Conservation (phyloP, 2,888 invertebrate species). For the Chymomyza procnemis region DNA sequence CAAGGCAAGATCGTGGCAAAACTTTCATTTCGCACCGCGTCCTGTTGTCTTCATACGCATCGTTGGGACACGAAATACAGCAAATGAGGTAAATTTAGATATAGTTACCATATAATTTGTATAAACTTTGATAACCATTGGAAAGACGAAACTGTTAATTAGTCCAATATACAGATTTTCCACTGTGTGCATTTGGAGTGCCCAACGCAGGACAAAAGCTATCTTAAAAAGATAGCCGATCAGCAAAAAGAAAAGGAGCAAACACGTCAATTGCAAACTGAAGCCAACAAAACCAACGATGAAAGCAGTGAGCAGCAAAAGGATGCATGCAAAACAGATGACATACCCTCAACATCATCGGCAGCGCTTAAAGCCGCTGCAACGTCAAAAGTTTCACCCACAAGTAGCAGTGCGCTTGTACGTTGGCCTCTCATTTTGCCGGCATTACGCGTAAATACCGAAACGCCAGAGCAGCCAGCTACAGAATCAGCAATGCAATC, state of each 20-base stretch:
- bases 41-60: conserved; percentile 96
- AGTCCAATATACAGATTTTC: conserved; percentile 85
- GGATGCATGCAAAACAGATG: conserved; percentile 19
- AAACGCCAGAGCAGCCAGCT: background rate
- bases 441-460: background rate
- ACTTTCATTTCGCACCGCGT: conserved; percentile 88
- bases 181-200: conserved; percentile 99
- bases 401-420: background rate
- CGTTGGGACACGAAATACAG: conserved; percentile 97
- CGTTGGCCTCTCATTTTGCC: conserved; percentile 21
- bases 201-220: conserved; percentile 83
- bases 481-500: background rate
- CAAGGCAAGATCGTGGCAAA: conserved; percentile 95
- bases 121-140: background rate
- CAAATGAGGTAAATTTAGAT: conserved; percentile 88
- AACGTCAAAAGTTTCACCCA: conserved; percentile 6
- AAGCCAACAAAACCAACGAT: background rate
- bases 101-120: background rate
- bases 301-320: background rate
- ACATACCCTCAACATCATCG: conserved; percentile 44
- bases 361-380: conserved; percentile 15
- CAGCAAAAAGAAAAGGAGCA: conserved; percentile 45
- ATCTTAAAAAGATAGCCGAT: conserved; percentile 54
- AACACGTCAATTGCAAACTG: background rate
- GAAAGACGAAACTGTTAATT: conserved; percentile 5